Percentiles rank a stretch among this genome's conserved stretches.
These are phyloP conservation scores for Meloidogyne hapla DNA, from an alignment of 1,140 invertebrate genomes.

Conservation along the genomic window DNA sequence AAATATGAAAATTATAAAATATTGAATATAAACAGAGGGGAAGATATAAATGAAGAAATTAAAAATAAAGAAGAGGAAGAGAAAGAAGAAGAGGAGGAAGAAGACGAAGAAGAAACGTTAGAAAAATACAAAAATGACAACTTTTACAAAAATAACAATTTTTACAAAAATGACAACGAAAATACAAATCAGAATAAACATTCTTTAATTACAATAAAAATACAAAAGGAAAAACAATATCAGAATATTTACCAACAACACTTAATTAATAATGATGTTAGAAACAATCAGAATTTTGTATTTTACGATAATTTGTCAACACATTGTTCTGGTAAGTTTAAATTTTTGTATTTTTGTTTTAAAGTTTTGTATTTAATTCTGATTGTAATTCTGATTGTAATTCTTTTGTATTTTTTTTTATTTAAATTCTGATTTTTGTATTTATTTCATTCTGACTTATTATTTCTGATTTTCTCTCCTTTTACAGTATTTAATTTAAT, in stretches of 20 bases:
- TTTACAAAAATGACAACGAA: background rate
- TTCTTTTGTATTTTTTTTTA: background rate
- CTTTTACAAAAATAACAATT: background rate
- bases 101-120: conserved; percentile 17
- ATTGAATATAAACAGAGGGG: conserved; percentile 71
- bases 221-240: conserved; percentile 1
- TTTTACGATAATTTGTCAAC: background rate
- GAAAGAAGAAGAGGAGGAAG: conserved; percentile 29
- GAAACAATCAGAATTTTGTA: background rate
- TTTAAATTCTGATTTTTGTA: background rate
- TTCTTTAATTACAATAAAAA: background rate
- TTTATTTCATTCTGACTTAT: background rate
- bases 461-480: background rate
- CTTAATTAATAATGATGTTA: background rate
- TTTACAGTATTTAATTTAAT: background rate
- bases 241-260: conserved; percentile 1
- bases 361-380: too few species aligned
- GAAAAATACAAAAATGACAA: too few species aligned
- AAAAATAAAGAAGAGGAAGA: conserved; percentile 70
- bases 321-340: background rate
- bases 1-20: conserved; percentile 69
- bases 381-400: background rate
- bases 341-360: background rate
- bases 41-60: conserved; percentile 69
- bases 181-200: background rate